A percentile compares a stretch with the other conserved stretches of the same genome.
Evolutionary conservation across 53 echinoderm and acorn worm species (phyloP).

Genomic region (Luidia sarsii): DNA sequence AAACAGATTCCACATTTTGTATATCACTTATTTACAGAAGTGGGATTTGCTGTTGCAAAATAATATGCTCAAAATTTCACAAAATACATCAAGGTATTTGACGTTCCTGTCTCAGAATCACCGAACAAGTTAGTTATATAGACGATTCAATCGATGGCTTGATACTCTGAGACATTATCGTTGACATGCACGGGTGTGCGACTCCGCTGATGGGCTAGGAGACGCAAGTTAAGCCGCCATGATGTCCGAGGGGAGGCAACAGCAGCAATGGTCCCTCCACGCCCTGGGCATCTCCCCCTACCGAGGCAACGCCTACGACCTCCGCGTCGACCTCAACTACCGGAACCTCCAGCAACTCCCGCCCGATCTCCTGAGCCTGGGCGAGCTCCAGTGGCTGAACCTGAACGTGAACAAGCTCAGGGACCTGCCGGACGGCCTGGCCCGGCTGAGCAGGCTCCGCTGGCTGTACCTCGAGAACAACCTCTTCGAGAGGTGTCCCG

Average conservation of each 20-base stretch:
- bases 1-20: too few relatives aligned
- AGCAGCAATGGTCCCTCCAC: conserved; percentile 12
- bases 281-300: conserved; percentile 62
- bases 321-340: conserved; percentile 89
- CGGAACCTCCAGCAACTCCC: conserved; percentile 80
- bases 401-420: conserved; percentile 67
- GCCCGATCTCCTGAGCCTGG: conserved; percentile 68
- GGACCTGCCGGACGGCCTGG: conserved; percentile 68
- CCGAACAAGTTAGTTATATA: too few relatives aligned
- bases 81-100: too few relatives aligned
- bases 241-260: background rate
- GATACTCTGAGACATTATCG: too few relatives aligned
- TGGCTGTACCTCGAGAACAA: conserved; percentile 91
- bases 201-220: too few relatives aligned
- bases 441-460: conserved; percentile 37
- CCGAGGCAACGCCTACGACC: conserved; percentile 66
- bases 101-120: too few relatives aligned
- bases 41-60: too few relatives aligned
- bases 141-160: too few relatives aligned
- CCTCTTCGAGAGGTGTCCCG: conserved; percentile 71
- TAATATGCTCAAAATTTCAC: too few relatives aligned
- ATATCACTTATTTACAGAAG: too few relatives aligned
- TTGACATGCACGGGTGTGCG: too few relatives aligned
- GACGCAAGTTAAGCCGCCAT: too few relatives aligned
- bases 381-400: conserved; percentile 92